phyloP scores from a whole-genome alignment of 2,888 invertebrate species.

The Steinernema scapterisci region DNA sequence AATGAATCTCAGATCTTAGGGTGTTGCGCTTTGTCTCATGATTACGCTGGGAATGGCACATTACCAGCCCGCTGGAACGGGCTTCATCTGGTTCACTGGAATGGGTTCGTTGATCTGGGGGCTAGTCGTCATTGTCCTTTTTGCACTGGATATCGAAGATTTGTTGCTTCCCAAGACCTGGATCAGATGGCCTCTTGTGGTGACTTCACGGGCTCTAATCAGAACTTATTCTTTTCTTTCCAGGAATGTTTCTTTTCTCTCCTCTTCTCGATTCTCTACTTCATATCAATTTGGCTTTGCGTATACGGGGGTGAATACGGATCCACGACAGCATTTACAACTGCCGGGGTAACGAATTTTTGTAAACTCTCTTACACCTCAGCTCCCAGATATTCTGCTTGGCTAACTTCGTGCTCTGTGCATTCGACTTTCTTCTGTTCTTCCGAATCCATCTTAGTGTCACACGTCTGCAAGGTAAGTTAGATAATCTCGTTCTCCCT shows the following conservation, averaged over 20 bases:
- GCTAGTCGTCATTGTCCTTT: conserved; percentile 34
- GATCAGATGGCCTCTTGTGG: conserved; percentile 40
- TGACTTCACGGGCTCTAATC: not conserved
- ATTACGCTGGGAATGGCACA: conserved; percentile 24
- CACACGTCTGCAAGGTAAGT: not conserved
- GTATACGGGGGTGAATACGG: conserved; percentile 34
- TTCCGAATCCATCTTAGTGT: not conserved
- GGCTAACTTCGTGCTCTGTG: conserved; percentile 7
- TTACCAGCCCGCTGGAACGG: conserved; percentile 38
- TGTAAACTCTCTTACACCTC: too few species aligned
- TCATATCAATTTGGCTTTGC: conserved; percentile 42
- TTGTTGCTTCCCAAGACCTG: conserved; percentile 33
- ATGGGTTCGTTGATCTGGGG: conserved; percentile 37
- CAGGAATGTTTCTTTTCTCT: conserved; percentile 41
- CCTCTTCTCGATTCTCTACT: conserved; percentile 41
- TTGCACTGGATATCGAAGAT: conserved; percentile 41
- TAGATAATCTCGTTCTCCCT: not conserved
- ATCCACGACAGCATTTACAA: conserved; percentile 29
- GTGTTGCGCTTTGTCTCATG: conserved; percentile 24
- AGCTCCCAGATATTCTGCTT: conserved; percentile 4
- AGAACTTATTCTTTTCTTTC: not conserved
- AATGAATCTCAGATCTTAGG: not conserved
- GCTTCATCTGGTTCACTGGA: conserved; percentile 41
- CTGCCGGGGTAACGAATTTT: conserved; percentile 37
- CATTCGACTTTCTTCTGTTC: conserved; percentile 9